Conservation (phyloP, 92 coral and sea anemone genomes). For the Siderastrea siderea region DNA sequence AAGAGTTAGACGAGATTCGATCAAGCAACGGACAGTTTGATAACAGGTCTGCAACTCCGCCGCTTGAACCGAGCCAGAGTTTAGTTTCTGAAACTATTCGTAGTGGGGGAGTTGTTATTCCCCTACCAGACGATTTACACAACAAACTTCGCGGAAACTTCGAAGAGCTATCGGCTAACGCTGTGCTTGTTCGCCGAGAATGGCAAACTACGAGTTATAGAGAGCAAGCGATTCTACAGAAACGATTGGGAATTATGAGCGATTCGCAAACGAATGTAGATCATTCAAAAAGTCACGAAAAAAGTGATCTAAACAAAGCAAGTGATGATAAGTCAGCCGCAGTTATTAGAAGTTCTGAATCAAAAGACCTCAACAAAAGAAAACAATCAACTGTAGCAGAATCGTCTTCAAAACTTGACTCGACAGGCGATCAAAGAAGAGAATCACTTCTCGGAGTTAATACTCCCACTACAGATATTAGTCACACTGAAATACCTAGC, state of each 20-base stretch:
- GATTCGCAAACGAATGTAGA: conserved; percentile 59
- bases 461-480: conserved; percentile 26
- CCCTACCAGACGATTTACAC: conserved; percentile 86
- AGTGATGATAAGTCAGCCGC: conserved; percentile 27
- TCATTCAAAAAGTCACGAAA: conserved; percentile 21
- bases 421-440: background rate
- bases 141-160: conserved; percentile 82
- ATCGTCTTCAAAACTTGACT: conserved; percentile 10
- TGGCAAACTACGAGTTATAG: conserved; percentile 97
- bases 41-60: conserved; percentile 6
- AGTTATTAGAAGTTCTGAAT: background rate
- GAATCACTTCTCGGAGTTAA: conserved; percentile 44
- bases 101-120: conserved; percentile 78
- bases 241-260: conserved; percentile 72
- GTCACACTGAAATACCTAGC: conserved; percentile 32
- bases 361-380: conserved; percentile 22
- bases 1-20: conserved; percentile 82
- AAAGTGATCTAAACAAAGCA: conserved; percentile 38
- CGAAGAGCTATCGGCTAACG: conserved; percentile 85
- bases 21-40: conserved; percentile 71
- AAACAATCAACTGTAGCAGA: conserved; percentile 22
- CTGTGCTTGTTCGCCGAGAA: conserved; percentile 88
- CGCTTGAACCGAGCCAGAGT: conserved; percentile 43
- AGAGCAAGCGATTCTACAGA: conserved; percentile 87
- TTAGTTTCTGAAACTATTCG: conserved; percentile 54